A percentile compares a stretch with the other conserved stretches of the same genome.
Conservation (phyloP, 2,113 vertebrate genomes). For the Rostratula benghalensis region DNA sequence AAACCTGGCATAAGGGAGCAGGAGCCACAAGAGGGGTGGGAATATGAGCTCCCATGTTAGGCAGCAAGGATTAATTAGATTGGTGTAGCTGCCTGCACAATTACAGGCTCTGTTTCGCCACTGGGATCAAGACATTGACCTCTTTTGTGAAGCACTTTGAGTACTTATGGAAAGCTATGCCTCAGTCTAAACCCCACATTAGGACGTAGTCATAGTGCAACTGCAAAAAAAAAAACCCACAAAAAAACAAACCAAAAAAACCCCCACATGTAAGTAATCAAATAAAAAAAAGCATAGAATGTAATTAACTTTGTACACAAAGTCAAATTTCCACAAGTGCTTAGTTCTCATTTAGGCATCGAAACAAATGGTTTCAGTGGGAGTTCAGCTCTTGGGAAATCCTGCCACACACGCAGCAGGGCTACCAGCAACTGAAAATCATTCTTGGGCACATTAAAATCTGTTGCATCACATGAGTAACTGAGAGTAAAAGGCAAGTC, state of each 20-base stretch:
- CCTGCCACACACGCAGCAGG: background rate
- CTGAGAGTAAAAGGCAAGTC: background rate
- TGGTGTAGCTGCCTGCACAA: background rate
- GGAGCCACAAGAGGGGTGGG: background rate
- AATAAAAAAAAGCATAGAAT: background rate
- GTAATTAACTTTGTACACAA: background rate
- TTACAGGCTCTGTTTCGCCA: background rate
- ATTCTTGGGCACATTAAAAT: background rate
- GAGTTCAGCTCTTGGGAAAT: background rate
- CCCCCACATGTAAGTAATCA: background rate
- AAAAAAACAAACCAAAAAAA: too few species aligned
- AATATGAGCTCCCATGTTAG: background rate
- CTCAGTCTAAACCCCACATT: background rate
- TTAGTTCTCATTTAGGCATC: background rate
- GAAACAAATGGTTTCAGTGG: background rate
- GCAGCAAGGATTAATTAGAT: background rate
- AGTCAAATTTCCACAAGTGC: background rate
- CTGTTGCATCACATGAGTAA: background rate
- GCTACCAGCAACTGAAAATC: background rate
- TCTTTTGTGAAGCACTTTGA: background rate
- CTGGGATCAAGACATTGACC: background rate
- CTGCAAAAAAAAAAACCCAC: background rate
- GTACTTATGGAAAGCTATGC: background rate
- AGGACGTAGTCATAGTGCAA: background rate
- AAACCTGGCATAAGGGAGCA: background rate